Base-by-base conservation (phyloP, 2,888 invertebrate genomes). In the Zootermopsis nevadensis region DNA sequence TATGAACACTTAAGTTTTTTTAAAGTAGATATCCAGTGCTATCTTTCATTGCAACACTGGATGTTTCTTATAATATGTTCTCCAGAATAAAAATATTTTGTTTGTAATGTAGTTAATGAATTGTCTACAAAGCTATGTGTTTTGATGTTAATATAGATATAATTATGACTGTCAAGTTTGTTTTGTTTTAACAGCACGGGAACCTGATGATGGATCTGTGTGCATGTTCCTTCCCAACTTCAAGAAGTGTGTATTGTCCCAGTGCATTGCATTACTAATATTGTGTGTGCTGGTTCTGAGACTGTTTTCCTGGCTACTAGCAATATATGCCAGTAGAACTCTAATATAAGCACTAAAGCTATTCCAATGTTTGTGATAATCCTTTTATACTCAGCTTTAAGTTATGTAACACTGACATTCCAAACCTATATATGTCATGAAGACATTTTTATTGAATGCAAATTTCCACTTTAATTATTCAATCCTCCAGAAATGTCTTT, bases 241-340 rank as follows among this genome's bases (percentile, higher is more conserved):
- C 31, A 66, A 79, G 60, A 66, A 79, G 33, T 33, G 79, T 79
- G 35, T 79, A 35, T 77, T 83, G 81, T 77, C 82, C 76, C 69
- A 79, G 38, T 42, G 83, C 76, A 77, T 82, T 8, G 48, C 60
- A 53, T 38, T 82, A 60, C 30, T 84, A 72, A 77, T 77, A 33
- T 19, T 83, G 72, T 85, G 85, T 83, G 79, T 81, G 24, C 48
- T 85, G 8, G n/a, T 83, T 55, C 19, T 83, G 30, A 83, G 79
- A 48, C 69, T 85, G 69, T 55, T 85, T 4, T 81, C 74, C 53
- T 84, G 83, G 83, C 72, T 84, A 2, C 24, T 83, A 33, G 82
- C 81, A 10, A 69, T 80, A 19, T 84, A 81, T 35, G 38, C 74
- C 38, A 31, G 0, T 24, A 69, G 69, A 27, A 4, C n/a, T 6